Evolutionary conservation across 2,888 invertebrate genomes (phyloP).

Genomic region (Fissipunctia ypsillon): DNA sequence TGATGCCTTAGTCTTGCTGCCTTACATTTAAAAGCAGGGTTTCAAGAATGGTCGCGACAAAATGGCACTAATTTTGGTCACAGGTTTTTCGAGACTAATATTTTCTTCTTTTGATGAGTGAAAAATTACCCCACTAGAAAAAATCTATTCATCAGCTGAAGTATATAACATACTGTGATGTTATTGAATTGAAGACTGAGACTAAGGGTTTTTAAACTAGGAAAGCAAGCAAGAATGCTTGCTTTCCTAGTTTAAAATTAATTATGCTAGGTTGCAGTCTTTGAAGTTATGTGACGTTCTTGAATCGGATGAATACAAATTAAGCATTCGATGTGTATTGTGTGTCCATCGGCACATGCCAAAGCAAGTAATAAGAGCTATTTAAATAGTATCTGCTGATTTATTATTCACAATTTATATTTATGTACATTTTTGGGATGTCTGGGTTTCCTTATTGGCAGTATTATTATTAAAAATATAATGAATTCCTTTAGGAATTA

Average conservation of each 20-base stretch:
- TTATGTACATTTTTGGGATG: background rate
- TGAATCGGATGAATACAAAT: slow-evolving; percentile 29
- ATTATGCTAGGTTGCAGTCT: slow-evolving; percentile 25
- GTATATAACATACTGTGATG: background rate
- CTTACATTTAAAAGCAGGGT: background rate
- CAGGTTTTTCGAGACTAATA: too few species aligned
- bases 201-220: background rate
- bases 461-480: background rate
- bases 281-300: slow-evolving; percentile 12
- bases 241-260: too few species aligned
- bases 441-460: background rate
- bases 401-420: slow-evolving; percentile 2
- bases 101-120: background rate
- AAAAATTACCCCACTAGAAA: background rate
- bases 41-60: background rate
- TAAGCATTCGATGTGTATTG: slow-evolving; percentile 26
- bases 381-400: background rate
- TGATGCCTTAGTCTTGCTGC: background rate
- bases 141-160: background rate
- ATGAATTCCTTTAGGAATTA: background rate
- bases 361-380: background rate
- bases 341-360: slow-evolving; percentile 24
- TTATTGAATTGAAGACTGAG: background rate
- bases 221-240: slow-evolving; percentile 11
- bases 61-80: background rate